Conservation (phyloP, 2,113 vertebrate species). For the Paraplagusia blochii region DNA sequence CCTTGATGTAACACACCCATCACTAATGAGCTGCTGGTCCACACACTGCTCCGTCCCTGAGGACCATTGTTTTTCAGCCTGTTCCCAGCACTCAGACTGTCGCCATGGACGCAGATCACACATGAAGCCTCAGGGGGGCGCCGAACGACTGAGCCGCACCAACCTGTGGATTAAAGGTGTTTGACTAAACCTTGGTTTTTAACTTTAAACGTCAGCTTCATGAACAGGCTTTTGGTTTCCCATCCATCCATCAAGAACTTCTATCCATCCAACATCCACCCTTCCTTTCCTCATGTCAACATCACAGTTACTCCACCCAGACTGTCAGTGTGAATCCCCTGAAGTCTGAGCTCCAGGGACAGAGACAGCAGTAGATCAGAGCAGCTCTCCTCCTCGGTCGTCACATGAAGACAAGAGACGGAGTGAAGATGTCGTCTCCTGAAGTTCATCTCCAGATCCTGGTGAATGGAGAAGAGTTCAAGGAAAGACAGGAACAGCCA, state of each 20-base stretch:
- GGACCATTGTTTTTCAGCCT: slow-evolving; percentile 63
- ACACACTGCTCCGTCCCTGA: slow-evolving; percentile 22
- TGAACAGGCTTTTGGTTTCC: no score
- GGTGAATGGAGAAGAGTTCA: slow-evolving; percentile 22
- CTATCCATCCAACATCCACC: no score
- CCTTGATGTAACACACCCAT: not conserved
- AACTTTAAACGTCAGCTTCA: no score
- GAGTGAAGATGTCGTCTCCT: slow-evolving; percentile 32
- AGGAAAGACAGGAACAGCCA: slow-evolving; percentile 1
- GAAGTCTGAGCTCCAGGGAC: slow-evolving; percentile 12
- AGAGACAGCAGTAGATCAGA: slow-evolving; percentile 15
- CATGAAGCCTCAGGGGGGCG: slow-evolving; percentile 17
- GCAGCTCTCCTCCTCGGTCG: slow-evolving; percentile 17
- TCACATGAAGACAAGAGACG: slow-evolving; percentile 11
- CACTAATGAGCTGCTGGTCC: slow-evolving; percentile 31
- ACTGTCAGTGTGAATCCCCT: slow-evolving; percentile 12
- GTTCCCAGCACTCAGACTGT: slow-evolving; percentile 48
- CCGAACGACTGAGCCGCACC: no score
- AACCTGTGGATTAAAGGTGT: no score
- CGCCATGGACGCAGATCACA: slow-evolving; percentile 46
- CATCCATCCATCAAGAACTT: no score
- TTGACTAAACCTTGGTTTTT: no score
- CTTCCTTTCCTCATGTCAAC: no score
- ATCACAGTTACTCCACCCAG: no score
- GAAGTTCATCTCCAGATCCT: slow-evolving; percentile 28